phyloP scores from a whole-genome alignment of 2,888 invertebrate species.

The Amphiduros pacificus region DNA sequence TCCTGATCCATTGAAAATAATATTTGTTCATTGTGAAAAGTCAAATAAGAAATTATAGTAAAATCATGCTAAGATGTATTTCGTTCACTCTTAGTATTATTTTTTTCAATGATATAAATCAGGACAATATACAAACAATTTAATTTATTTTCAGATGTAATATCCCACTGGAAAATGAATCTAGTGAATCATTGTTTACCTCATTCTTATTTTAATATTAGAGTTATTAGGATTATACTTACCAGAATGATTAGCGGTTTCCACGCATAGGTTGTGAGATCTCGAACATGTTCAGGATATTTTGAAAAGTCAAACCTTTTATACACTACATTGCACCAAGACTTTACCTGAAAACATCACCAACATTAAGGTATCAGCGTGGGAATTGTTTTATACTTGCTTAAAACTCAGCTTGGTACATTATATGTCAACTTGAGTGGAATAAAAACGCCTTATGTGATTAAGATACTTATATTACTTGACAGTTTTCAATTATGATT shows the following conservation, averaged over 20 bases:
- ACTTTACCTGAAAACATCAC: not conserved
- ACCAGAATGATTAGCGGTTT: not conserved
- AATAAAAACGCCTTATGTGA: not conserved
- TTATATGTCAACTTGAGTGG: not conserved
- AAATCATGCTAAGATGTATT: too few relatives aligned
- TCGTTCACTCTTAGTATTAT: too few relatives aligned
- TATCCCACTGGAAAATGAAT: too few relatives aligned
- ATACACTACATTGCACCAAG: conserved; percentile 1
- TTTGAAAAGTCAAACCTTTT: not conserved
- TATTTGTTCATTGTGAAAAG: not conserved
- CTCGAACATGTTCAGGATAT: not conserved
- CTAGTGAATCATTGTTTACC: too few relatives aligned
- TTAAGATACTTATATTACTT: not conserved
- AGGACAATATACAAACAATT: too few relatives aligned
- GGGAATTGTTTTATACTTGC: too few relatives aligned
- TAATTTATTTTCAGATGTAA: too few relatives aligned
- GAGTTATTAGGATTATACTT: not conserved
- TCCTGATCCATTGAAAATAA: conserved; percentile 13
- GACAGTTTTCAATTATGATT: not conserved
- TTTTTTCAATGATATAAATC: too few relatives aligned
- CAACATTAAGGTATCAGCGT: too few relatives aligned
- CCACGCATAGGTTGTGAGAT: not conserved
- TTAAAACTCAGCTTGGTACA: too few relatives aligned
- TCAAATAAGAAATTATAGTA: too few relatives aligned
- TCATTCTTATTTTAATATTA: too few relatives aligned